Evolutionary conservation across 2,797 vertebrate species (phyloP).

Genomic region (Cryptoblepharus egeriae): DNA sequence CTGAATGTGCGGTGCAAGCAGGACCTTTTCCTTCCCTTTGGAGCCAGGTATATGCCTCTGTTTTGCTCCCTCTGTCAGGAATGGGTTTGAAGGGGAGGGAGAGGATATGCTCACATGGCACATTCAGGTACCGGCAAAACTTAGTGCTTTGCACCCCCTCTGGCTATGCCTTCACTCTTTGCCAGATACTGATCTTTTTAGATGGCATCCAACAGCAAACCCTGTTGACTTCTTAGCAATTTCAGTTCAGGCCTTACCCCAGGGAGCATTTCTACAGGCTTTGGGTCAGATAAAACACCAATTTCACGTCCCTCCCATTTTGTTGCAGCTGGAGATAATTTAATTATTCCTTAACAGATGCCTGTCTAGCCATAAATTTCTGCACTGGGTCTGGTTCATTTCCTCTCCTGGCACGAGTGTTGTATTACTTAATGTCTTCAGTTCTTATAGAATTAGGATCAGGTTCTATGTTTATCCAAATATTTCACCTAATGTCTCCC

Average conservation of each 20-base stretch:
- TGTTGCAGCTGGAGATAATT: neutral
- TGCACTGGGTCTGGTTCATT: conserved; percentile 40
- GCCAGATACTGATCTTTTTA: neutral
- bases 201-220: neutral
- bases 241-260: too few species aligned
- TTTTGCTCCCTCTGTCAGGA: too few species aligned
- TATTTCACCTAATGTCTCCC: conserved; percentile 38
- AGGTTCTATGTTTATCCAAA: neutral
- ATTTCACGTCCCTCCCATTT: conserved; percentile 6
- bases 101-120: too few species aligned
- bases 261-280: too few species aligned
- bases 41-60: too few species aligned
- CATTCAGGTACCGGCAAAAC: too few species aligned
- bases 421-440: conserved; percentile 27
- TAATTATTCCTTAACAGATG: conserved; percentile 46
- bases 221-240: fast-evolving
- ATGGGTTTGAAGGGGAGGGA: too few species aligned
- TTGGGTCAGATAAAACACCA: neutral
- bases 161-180: too few species aligned
- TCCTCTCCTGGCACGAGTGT: conserved; percentile 31
- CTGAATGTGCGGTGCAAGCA: too few species aligned
- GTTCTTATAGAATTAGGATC: conserved; percentile 15
- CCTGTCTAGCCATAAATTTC: conserved; percentile 21
- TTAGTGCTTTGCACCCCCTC: too few species aligned
- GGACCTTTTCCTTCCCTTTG: too few species aligned